Conservation (phyloP, 1,140 invertebrate species). For the Chymomyza costata region DNA sequence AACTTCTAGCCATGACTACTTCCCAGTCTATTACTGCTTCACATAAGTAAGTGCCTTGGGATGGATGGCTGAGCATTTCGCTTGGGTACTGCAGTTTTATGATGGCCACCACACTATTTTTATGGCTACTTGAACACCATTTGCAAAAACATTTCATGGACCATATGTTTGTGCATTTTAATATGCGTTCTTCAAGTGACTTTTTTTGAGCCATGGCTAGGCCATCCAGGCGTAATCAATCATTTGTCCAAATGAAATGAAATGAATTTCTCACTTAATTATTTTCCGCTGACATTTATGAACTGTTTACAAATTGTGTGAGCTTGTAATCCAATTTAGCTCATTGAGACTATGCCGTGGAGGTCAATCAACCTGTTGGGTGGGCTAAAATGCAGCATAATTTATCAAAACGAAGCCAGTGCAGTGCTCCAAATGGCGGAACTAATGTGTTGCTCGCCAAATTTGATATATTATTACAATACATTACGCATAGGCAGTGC, state of each 20-base stretch:
- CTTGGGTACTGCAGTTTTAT: constrained; percentile 48
- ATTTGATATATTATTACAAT: constrained; percentile 67
- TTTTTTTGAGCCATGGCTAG: too few relatives aligned
- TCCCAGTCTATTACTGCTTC: too few relatives aligned
- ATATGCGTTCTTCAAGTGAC: too few relatives aligned
- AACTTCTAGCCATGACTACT: constrained; percentile 25
- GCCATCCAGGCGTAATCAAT: constrained; percentile 14
- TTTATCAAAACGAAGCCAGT: constrained; percentile 30
- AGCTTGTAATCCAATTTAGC: constrained; percentile 41
- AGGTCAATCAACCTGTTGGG: constrained; percentile 51
- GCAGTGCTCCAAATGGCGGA: constrained; percentile 57
- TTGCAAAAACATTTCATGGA: constrained; percentile 61
- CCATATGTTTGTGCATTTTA: too few relatives aligned
- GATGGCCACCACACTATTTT: constrained; percentile 26
- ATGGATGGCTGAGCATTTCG: constrained; percentile 6
- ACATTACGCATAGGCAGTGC: constrained; percentile 9
- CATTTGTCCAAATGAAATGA: constrained; percentile 24
- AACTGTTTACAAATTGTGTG: constrained; percentile 39
- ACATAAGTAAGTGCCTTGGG: too few relatives aligned
- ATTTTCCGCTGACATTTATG: constrained; percentile 37
- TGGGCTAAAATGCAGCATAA: constrained; percentile 17
- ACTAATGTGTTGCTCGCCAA: constrained; percentile 57
- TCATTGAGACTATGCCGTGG: constrained; percentile 15
- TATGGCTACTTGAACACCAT: constrained; percentile 61
- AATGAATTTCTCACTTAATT: constrained; percentile 48